Conservation (phyloP, 2,797 vertebrate genomes). For the Myoxocephalus aenaeus region DNA sequence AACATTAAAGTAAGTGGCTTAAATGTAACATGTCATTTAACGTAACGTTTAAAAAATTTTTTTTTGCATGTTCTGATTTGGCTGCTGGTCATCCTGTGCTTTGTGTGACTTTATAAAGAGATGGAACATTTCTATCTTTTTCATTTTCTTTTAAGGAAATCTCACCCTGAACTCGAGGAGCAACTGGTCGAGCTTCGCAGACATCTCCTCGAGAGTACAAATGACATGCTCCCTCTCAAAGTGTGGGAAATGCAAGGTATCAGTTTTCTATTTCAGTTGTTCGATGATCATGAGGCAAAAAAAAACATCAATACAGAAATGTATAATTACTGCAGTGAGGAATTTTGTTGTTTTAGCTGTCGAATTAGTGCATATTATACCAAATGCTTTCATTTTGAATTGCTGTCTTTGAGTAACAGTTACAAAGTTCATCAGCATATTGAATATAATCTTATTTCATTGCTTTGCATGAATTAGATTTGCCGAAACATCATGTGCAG, state of each 20-base stretch:
- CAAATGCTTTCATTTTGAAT: constrained; percentile 16
- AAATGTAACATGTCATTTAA: background rate
- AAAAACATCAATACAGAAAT: background rate
- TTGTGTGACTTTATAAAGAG: background rate
- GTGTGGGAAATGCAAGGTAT: constrained; percentile 98
- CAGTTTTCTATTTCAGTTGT: background rate
- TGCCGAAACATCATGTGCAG: background rate
- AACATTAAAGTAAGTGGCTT: constrained; percentile 89
- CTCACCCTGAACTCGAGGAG: constrained; percentile 88
- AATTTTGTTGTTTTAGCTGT: background rate
- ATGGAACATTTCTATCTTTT: background rate
- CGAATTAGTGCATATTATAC: background rate
- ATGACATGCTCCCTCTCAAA: constrained; percentile 93
- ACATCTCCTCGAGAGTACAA: constrained; percentile 91
- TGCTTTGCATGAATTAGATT: constrained; percentile 1
- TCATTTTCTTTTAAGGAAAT: constrained; percentile 79
- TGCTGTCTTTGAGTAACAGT: background rate
- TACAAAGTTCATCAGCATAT: background rate
- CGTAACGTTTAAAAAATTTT: background rate
- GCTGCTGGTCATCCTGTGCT: background rate
- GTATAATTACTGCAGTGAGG: background rate
- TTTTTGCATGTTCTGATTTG: background rate
- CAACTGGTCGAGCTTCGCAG: constrained; percentile 90
- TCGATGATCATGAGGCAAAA: background rate
- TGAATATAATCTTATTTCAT: background rate